Conservation (phyloP, 2,888 invertebrate genomes). For the Dicranocentrus wangi region DNA sequence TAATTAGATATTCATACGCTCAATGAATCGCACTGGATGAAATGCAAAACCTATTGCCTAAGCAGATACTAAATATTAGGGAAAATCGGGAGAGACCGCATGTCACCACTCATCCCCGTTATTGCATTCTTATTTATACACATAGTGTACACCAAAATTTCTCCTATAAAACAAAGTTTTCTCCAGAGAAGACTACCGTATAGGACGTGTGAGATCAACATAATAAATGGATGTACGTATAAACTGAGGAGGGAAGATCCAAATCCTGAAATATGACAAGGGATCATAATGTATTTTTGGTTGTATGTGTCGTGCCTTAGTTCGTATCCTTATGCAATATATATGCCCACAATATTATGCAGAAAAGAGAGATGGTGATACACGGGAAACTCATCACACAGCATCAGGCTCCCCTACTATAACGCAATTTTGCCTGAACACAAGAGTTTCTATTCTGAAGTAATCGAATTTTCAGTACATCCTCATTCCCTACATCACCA, state of each 20-base stretch:
- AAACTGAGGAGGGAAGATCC: neutral
- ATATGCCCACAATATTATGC: too few species aligned
- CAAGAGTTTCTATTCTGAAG: conserved; percentile 9
- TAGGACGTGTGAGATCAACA: conserved; percentile 14
- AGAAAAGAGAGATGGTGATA: neutral
- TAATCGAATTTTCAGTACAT: conserved; percentile 33
- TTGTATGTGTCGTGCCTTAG: neutral
- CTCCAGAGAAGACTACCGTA: neutral
- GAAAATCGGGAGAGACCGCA: conserved; percentile 5
- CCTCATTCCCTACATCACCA: conserved; percentile 1
- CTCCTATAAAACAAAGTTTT: conserved; percentile 1
- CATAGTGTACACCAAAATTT: neutral
- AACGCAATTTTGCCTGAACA: conserved; percentile 9
- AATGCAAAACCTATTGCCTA: too few species aligned
- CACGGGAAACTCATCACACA: neutral
- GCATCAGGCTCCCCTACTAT: neutral
- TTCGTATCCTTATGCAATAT: too few species aligned
- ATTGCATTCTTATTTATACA: neutral
- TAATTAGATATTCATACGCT: too few species aligned
- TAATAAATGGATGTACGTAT: neutral
- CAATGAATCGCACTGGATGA: too few species aligned
- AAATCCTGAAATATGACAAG: conserved; percentile 36
- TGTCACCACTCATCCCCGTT: conserved; percentile 9
- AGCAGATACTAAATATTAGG: neutral
- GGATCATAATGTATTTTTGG: conserved; percentile 22